Evolutionary conservation across 1,140 invertebrate genomes (phyloP).

Genomic region (Capitella teleta): DNA sequence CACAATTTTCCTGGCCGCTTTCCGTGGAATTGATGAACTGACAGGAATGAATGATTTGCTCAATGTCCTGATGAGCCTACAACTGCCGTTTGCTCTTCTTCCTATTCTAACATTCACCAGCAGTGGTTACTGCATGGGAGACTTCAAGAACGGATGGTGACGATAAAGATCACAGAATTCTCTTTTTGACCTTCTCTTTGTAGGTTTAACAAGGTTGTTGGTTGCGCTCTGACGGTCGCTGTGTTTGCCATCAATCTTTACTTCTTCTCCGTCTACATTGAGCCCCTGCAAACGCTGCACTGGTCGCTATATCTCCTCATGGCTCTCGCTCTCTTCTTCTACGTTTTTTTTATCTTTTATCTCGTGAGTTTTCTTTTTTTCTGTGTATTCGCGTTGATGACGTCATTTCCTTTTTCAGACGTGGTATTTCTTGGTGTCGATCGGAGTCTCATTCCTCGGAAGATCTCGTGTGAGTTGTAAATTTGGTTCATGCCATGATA

Average conservation of each 20-base stretch:
- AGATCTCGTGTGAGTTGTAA: too few species aligned
- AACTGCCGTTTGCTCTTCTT: conserved; percentile 58
- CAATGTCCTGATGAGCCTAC: conserved; percentile 78
- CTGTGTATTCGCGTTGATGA: too few species aligned
- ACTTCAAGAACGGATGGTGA: conserved; percentile 35
- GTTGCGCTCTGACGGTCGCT: neutral
- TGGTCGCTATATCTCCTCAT: neutral
- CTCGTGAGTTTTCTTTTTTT: neutral
- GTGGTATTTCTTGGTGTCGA: too few species aligned
- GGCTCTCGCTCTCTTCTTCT: neutral
- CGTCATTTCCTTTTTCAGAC: too few species aligned
- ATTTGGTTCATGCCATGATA: too few species aligned
- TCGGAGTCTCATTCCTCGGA: too few species aligned
- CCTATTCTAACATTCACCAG: conserved; percentile 82
- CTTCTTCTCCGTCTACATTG: neutral
- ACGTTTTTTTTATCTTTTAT: neutral
- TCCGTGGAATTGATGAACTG: conserved; percentile 59
- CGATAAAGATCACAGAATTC: neutral
- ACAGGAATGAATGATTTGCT: conserved; percentile 79
- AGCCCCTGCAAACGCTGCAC: neutral
- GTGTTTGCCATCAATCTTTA: neutral
- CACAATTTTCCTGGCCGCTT: conserved; percentile 71
- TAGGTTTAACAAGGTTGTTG: neutral
- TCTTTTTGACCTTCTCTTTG: neutral
- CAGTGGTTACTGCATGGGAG: conserved; percentile 60